Percentiles rank a stretch among this genome's conserved stretches.
Evolutionary conservation across 1,140 invertebrate genomes (phyloP).

Genomic region (Heliconius melpomene): DNA sequence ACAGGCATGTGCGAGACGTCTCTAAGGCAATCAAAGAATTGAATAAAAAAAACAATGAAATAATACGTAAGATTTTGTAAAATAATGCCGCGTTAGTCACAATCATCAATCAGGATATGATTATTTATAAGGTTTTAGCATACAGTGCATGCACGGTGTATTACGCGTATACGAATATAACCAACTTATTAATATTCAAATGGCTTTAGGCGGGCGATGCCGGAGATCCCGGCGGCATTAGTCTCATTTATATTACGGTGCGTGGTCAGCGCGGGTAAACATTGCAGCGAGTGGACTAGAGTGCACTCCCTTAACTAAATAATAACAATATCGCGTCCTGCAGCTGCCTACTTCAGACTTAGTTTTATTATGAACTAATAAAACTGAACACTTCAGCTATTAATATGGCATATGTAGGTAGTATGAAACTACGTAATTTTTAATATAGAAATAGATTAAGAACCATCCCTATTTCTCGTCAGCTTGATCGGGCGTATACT

Average conservation of each 20-base stretch:
- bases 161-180: constrained; percentile 61
- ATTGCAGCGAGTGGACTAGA: constrained; percentile 38
- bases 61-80: background rate
- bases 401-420: constrained; percentile 38
- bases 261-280: constrained; percentile 48
- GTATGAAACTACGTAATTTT: constrained; percentile 44
- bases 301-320: constrained; percentile 35
- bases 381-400: constrained; percentile 34
- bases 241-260: constrained; percentile 63
- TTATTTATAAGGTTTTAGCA: constrained; percentile 52
- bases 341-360: constrained; percentile 40
- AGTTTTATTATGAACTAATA: constrained; percentile 40
- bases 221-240: constrained; percentile 62
- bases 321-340: constrained; percentile 38
- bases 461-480: constrained; percentile 45
- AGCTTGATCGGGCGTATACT: constrained; percentile 53
- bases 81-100: background rate
- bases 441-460: constrained; percentile 70
- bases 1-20: constrained; percentile 48
- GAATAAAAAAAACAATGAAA: background rate
- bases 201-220: constrained; percentile 60
- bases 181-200: constrained; percentile 75
- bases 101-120: constrained; percentile 19
- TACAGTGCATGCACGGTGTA: constrained; percentile 60
- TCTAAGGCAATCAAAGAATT: background rate